phyloP scores from a whole-genome alignment of 2,888 invertebrate species.

The Acronicta leporina region DNA sequence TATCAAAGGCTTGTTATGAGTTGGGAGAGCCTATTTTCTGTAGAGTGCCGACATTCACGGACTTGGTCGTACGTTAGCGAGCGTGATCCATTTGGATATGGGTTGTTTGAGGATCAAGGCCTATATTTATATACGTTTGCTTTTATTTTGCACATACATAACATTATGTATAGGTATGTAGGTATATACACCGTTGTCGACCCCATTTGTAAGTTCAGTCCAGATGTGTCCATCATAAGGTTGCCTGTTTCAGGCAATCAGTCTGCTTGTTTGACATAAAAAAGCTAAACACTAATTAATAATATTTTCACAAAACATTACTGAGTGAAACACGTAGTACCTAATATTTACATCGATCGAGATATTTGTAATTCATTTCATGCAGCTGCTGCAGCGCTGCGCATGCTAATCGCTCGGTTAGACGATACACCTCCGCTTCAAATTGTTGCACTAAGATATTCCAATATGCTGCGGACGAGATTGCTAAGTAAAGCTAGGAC shows the following conservation, averaged over 20 bases:
- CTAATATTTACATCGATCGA: slow-evolving; percentile 41
- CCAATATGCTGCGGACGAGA: slow-evolving; percentile 20
- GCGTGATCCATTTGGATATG: slow-evolving; percentile 33
- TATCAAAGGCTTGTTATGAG: slow-evolving; percentile 40
- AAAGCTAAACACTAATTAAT: too few relatives aligned
- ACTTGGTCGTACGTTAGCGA: slow-evolving; percentile 26
- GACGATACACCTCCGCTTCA: slow-evolving; percentile 26
- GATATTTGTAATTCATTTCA: slow-evolving; percentile 51
- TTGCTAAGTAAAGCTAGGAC: slow-evolving; percentile 8
- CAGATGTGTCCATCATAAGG: too few relatives aligned
- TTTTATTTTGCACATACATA: too few relatives aligned
- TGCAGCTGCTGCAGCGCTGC: slow-evolving; percentile 37
- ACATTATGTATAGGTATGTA: too few relatives aligned
- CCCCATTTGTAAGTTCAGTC: too few relatives aligned
- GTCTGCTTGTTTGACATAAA: too few relatives aligned
- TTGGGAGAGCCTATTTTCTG: slow-evolving; percentile 21
- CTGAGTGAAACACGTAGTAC: slow-evolving; percentile 18
- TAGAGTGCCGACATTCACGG: slow-evolving; percentile 25
- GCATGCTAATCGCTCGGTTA: slow-evolving; percentile 42
- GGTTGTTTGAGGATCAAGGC: slow-evolving; percentile 5
- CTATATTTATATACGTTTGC: slow-evolving; percentile 18
- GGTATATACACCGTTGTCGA: too few relatives aligned
- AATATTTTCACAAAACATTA: background rate
- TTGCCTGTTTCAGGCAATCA: too few relatives aligned
- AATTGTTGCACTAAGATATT: slow-evolving; percentile 43